Percentiles rank a stretch among this genome's conserved stretches.
These are phyloP conservation scores for Drosophila conformis DNA, from an alignment of 2,888 invertebrate species.

Conservation along the genomic window DNA sequence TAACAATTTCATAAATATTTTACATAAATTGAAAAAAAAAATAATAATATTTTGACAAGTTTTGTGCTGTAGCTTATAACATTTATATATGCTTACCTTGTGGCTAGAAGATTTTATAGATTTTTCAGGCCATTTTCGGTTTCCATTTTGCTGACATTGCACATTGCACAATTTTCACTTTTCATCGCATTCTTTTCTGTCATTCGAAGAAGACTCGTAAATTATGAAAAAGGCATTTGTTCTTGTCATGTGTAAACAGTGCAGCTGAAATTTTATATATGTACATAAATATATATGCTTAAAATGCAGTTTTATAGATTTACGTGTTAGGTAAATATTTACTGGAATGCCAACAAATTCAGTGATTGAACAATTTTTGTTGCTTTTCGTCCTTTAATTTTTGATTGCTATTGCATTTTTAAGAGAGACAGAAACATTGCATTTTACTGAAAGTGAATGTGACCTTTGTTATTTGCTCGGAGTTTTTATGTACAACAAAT, in stretches of 20 bases:
- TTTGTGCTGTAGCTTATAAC: conserved; percentile 12
- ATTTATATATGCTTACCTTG: conserved; percentile 39
- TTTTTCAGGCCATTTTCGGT: conserved; percentile 18
- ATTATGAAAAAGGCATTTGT: conserved; percentile 35
- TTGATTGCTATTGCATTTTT: not conserved
- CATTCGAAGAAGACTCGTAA: conserved; percentile 47
- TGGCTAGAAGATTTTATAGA: conserved; percentile 13
- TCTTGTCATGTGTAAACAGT: conserved; percentile 33
- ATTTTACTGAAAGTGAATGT: not conserved
- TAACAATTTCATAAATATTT: conserved; percentile 54
- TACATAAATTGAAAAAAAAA: conserved; percentile 39
- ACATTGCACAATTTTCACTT: conserved; percentile 59
- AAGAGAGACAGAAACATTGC: not conserved
- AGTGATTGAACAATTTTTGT: conserved; percentile 7
- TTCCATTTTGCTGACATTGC: conserved; percentile 11
- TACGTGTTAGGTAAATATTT: conserved; percentile 52
- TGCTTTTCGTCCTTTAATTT: not conserved
- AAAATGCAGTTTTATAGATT: conserved; percentile 57
- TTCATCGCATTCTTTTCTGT: conserved; percentile 38
- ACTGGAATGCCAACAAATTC: conserved; percentile 16
- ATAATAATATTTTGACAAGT: conserved; percentile 21
- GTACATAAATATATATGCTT: not conserved
- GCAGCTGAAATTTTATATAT: conserved; percentile 10
- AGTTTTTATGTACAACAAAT: not conserved
- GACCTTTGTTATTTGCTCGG: not conserved